Conservation (phyloP, 2,113 vertebrate species). For the Passerina amoena region DNA sequence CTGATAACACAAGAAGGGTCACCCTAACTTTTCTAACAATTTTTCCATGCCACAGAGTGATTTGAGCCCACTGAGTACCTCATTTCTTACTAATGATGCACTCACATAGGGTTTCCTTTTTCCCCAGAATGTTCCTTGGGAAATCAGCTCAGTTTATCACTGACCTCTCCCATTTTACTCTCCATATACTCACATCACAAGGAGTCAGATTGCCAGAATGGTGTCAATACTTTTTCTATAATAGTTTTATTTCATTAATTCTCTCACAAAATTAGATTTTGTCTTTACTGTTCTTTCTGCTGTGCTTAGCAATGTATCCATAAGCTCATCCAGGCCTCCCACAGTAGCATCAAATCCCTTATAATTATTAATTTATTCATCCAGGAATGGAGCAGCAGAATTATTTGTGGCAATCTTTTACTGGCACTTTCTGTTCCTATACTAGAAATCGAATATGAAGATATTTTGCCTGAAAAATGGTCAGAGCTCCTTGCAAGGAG, state of each 20-base stretch:
- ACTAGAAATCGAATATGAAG: neutral
- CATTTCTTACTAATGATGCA: neutral
- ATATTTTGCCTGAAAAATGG: neutral
- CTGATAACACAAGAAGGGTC: neutral
- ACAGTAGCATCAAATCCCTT: neutral
- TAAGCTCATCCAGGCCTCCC: neutral
- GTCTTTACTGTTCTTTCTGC: neutral
- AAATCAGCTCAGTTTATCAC: neutral
- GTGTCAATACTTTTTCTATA: neutral
- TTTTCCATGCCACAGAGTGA: neutral
- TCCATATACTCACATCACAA: neutral
- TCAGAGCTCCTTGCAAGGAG: neutral
- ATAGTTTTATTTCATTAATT: neutral
- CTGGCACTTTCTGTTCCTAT: neutral
- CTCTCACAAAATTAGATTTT: neutral
- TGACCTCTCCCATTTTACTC: neutral
- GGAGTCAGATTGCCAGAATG: neutral
- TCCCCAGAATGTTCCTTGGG: neutral
- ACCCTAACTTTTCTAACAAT: neutral
- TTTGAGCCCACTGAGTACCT: neutral
- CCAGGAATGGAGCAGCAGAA: neutral
- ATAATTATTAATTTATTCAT: neutral
- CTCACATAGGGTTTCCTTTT: neutral
- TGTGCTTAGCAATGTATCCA: neutral
- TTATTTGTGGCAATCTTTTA: neutral